Evolutionary conservation across 2,797 vertebrate genomes (phyloP).

Genomic region (Sebastes oblongus): DNA sequence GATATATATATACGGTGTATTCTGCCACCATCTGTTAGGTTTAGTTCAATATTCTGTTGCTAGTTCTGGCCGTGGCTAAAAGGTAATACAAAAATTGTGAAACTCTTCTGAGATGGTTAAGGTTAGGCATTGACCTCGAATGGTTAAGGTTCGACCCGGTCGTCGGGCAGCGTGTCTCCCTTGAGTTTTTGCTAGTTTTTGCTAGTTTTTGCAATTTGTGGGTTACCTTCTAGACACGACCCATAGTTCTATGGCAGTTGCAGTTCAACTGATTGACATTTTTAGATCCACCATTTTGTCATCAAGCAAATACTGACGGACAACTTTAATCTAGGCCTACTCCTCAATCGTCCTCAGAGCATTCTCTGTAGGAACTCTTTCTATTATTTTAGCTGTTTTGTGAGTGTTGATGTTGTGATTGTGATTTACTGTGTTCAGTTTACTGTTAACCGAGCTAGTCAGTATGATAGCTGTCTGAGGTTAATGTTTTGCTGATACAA

Average conservation of each 20-base stretch:
- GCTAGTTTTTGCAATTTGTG: too few relatives aligned
- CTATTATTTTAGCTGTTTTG: background rate
- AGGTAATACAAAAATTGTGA: too few relatives aligned
- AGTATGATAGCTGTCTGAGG: background rate
- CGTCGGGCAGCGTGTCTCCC: too few relatives aligned
- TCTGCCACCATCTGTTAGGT: background rate
- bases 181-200: too few relatives aligned
- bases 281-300: background rate
- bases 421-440: background rate
- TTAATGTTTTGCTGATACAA: background rate
- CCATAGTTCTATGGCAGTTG: too few relatives aligned
- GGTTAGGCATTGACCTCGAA: too few relatives aligned
- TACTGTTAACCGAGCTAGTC: background rate
- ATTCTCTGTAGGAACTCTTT: background rate
- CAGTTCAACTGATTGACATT: background rate
- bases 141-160: too few relatives aligned
- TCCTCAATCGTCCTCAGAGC: background rate
- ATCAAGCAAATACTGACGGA: background rate
- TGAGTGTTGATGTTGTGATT: background rate
- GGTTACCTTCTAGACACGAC: accelerated
- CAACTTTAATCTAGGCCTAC: background rate
- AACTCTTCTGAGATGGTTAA: too few relatives aligned
- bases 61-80: too few relatives aligned
- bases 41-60: background rate
- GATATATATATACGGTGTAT: background rate